Base-by-base conservation (phyloP, 1,140 invertebrate genomes). In the Danaus melanippus region DNA sequence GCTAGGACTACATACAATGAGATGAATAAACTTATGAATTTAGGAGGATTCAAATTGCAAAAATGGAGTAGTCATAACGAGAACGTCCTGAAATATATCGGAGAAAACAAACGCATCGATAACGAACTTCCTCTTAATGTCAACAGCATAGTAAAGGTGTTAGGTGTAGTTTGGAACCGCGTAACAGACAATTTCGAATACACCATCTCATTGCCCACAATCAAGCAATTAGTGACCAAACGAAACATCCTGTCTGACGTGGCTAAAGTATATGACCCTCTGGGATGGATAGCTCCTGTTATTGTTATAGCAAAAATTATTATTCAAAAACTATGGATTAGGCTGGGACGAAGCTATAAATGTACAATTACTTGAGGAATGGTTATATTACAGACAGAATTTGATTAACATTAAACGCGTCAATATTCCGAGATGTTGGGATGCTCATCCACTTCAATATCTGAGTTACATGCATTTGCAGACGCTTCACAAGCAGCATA, bases 201-300 rank as follows among this genome's bases (percentile, higher is more conserved):
- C 9, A 44, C 15, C 9, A 17, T 56, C 0, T 32, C 48, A 12
- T 41, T 65, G 50, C 46, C 47, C 41, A 42, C 54, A 32, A 8
- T 43, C 2, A 15, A 42, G 12, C 9, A 56, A 12, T 61, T 44
- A 8, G 51, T 63, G 0, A 74, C 75, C 1, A 79, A 79, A 48
- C 43, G 75, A 46, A 58, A 49, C 10, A 56, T 80, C 8, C 47
- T 78, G 8, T 71, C 74, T 2, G 60, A 79, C 10, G 54, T 81
- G 9, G 64, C 74, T 8, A 62, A 59, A 55, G 45, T 83, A 7
- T 84, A 69, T 55, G 81, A 86, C 57, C 79, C 79, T 71, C 17
- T 64, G 9, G 62, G 58, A 2, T 64, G 58, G 58, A 2, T 64
- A 39, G 55, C 51, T 8, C 62, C 62, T 12, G n/a, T n/a, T 9